These are phyloP conservation scores for Synanceia verrucosa DNA, from an alignment of 2,797 vertebrate species.

Conservation along the genomic window DNA sequence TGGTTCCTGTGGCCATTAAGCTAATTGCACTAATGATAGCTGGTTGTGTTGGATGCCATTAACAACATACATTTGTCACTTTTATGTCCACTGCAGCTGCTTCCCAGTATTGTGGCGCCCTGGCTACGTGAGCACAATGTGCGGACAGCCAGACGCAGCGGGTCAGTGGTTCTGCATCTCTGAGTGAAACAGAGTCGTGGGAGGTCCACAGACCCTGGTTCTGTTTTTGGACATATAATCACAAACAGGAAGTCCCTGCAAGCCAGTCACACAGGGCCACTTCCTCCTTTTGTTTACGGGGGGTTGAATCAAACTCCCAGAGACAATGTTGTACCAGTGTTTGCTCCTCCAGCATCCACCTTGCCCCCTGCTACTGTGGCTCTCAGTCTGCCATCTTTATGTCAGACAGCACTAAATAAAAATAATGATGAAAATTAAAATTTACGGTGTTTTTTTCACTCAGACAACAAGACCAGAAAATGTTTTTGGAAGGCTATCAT, in stretches of 20 bases:
- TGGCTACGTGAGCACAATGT: slow-evolving; percentile 64
- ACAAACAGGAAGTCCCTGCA: slow-evolving; percentile 87
- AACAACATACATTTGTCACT: slow-evolving; percentile 58
- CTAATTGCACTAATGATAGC: slow-evolving; percentile 53
- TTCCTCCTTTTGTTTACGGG: slow-evolving; percentile 87
- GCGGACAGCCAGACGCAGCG: slow-evolving; percentile 65
- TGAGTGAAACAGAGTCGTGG: slow-evolving; percentile 56
- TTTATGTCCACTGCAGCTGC: slow-evolving; percentile 78
- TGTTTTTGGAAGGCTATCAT: not conserved
- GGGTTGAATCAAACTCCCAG: slow-evolving; percentile 64
- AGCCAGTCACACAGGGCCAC: slow-evolving; percentile 80
- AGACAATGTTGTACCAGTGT: slow-evolving; percentile 60
- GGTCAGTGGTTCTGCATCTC: slow-evolving; percentile 56
- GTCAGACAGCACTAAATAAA: too few relatives aligned
- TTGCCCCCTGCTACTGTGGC: not conserved
- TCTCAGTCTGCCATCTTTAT: not conserved
- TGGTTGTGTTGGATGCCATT: slow-evolving; percentile 33
- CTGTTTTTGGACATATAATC: slow-evolving; percentile 83
- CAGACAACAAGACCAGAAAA: not conserved
- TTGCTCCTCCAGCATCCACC: slow-evolving; percentile 29
- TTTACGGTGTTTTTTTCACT: not conserved
- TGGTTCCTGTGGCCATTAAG: slow-evolving; percentile 44
- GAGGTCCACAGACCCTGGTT: slow-evolving; percentile 75
- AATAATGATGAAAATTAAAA: too few relatives aligned
- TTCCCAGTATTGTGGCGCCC: slow-evolving; percentile 82